Evolutionary conservation across 2,888 invertebrate genomes (phyloP).

Genomic region (Lasioglossum marginatum): DNA sequence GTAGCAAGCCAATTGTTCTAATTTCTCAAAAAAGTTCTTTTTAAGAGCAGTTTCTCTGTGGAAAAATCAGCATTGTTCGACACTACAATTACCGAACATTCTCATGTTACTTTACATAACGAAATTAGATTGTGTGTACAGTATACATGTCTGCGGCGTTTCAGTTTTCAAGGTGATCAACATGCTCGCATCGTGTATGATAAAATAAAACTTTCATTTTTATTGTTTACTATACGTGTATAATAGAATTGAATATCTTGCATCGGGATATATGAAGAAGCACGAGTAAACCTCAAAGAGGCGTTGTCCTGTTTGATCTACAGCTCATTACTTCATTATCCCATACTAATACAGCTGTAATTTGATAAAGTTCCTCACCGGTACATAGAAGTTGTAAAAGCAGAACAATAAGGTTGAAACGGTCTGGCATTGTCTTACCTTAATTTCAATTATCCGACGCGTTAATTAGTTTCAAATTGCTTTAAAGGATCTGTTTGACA

Average conservation of each 20-base stretch:
- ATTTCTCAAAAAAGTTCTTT: too few relatives aligned
- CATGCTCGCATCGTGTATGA: background rate
- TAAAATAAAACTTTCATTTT: background rate
- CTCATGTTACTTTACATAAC: background rate
- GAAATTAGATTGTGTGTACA: background rate
- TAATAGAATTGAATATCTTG: background rate
- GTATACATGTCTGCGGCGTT: background rate
- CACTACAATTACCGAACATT: background rate
- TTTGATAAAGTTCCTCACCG: background rate
- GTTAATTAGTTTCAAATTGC: constrained; percentile 14
- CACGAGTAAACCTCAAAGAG: background rate
- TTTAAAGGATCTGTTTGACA: background rate
- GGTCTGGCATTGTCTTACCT: background rate
- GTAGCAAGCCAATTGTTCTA: too few relatives aligned
- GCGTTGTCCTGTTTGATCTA: background rate
- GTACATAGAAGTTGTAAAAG: background rate
- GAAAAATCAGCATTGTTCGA: background rate
- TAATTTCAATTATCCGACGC: background rate
- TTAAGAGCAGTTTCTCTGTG: background rate
- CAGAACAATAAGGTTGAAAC: background rate
- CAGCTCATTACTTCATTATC: background rate
- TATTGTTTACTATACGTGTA: background rate
- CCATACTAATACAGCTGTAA: background rate
- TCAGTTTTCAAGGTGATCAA: background rate
- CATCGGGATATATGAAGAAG: background rate